Base-by-base conservation (phyloP, 37 sponge, comb jelly and placozoan genomes). In the Axinella damicornis region DNA sequence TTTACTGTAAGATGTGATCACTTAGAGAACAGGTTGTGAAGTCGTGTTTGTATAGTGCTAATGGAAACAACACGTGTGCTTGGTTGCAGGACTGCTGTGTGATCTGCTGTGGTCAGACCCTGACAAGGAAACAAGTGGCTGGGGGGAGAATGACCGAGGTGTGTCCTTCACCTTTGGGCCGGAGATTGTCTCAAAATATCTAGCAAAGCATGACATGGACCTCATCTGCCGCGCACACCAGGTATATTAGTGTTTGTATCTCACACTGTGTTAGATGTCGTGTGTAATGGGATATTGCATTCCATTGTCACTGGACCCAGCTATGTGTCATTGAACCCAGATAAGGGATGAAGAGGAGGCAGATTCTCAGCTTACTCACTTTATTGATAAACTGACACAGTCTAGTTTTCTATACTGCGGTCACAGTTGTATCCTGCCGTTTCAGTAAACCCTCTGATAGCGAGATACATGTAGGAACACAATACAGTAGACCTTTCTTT, bases 121-220 rank as follows among this genome's bases (percentile, higher is more conserved):
- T 53, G 97, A 99, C 77, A 99, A 99, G 41, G 99, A 99, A 67
- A 92, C 89, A 19, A 80, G 84, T 73, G 99, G 96, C 18, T 99
- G 97, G 97, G 99, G 99, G 52, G 97, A 99, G 81, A 97, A 99
- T 81, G 97, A 97, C 79, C 87, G 97, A 69, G 97, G 99, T 35
- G 97, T 99, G 31, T 97, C 97, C 35, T 99, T 97, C 81, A 99
- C 99, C 15, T 99, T 99, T 87, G 99, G 97, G 35, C 84, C 92
- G n/a, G 99, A 99, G 64, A 94, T 99, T 55, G 99, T 99, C 52
- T 83, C 92, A 71, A 99, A 99, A 73, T 99, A 91, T 84, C 91
- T 99, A 0, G 78, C 88, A 79, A 89, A 95, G 56, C 99, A 99
- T 80, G 99, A 99, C 73, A 74, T 99, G 79, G 99, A 99, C 74